Conservation (phyloP, 2,888 invertebrate species). For the Colostygia pectinataria region DNA sequence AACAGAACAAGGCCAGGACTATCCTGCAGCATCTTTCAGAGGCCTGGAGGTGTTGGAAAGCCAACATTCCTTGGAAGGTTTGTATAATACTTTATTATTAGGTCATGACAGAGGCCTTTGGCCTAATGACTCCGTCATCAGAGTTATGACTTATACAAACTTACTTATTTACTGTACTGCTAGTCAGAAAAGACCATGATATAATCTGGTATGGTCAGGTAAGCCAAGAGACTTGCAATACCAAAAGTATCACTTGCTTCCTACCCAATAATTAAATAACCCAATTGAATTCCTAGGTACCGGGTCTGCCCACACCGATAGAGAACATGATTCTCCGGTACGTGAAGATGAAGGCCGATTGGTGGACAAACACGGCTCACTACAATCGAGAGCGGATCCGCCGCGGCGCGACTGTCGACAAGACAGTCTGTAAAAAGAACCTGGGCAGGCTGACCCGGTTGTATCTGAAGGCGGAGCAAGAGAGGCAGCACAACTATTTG, state of each 20-base stretch:
- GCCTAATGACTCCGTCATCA: too few species aligned
- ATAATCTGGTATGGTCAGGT: too few species aligned
- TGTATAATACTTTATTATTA: slow-evolving; percentile 18
- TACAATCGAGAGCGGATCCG: slow-evolving; percentile 99
- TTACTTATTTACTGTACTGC: too few species aligned
- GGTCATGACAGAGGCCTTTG: too few species aligned
- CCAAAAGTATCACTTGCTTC: too few species aligned
- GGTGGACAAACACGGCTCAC: slow-evolving; percentile 99
- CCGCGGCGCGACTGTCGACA: slow-evolving; percentile 99
- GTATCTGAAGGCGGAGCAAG: slow-evolving; percentile 99
- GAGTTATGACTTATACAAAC: too few species aligned
- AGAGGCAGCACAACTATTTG: slow-evolving; percentile 99
- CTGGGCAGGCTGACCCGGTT: slow-evolving; percentile 97
- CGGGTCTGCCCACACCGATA: slow-evolving; percentile 98
- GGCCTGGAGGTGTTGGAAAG: slow-evolving; percentile 99
- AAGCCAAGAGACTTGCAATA: too few species aligned
- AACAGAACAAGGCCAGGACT: slow-evolving; percentile 99
- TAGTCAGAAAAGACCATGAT: too few species aligned
- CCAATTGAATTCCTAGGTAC: slow-evolving; percentile 90
- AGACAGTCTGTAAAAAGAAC: slow-evolving; percentile 99
- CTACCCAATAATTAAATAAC: too few species aligned
- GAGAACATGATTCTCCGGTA: slow-evolving; percentile 99
- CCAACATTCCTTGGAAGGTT: slow-evolving; percentile 99
- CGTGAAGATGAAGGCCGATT: slow-evolving; percentile 99
- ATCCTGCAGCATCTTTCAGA: slow-evolving; percentile 99